These are phyloP conservation scores for Halcyon malimbica DNA, from an alignment of 2,113 vertebrate genomes.

Conservation along the genomic window DNA sequence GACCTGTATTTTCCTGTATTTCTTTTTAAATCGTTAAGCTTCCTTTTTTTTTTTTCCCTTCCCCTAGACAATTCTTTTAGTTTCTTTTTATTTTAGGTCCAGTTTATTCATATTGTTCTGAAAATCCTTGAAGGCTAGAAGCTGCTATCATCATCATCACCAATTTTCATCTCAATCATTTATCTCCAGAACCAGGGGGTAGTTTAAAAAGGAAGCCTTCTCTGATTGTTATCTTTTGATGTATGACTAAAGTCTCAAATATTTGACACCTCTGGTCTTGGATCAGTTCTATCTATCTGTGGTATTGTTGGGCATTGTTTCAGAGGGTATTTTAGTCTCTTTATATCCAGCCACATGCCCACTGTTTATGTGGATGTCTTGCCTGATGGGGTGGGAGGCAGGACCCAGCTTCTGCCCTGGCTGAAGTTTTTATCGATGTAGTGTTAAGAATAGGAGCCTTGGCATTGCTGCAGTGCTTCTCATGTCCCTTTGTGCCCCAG, in stretches of 20 bases:
- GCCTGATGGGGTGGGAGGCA: not conserved
- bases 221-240: not conserved
- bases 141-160: not conserved
- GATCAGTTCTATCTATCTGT: accelerated
- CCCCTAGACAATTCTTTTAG: not conserved
- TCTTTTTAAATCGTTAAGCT: not conserved
- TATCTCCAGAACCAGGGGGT: not conserved
- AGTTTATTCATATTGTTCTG: not conserved
- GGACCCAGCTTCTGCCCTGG: not conserved
- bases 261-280: not conserved
- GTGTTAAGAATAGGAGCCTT: not conserved
- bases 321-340: not conserved
- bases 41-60: not conserved
- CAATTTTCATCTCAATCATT: not conserved
- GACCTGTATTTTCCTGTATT: not conserved
- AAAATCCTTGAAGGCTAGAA: not conserved
- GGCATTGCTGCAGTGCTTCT: accelerated
- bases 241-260: not conserved
- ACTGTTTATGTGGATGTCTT: not conserved
- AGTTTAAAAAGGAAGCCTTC: not conserved
- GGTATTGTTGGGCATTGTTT: not conserved
- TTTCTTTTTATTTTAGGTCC: not conserved
- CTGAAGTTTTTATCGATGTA: not conserved
- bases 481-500: not conserved
- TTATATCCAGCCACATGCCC: not conserved